Conservation (phyloP, 2,113 vertebrate species). For the Malurus cyaneus region DNA sequence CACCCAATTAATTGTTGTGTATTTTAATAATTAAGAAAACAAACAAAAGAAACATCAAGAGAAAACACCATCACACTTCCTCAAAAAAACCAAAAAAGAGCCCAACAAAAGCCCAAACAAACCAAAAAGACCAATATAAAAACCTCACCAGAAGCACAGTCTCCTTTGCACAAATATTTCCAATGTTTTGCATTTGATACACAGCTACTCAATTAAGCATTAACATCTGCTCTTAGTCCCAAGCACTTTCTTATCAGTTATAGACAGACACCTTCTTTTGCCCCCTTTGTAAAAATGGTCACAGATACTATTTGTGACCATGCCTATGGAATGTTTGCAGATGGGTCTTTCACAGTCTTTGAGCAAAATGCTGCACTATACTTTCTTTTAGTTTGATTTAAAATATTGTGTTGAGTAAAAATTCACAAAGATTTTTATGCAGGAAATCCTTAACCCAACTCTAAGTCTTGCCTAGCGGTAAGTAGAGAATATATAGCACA, state of each 20-base stretch:
- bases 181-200: not conserved
- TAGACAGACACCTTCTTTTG: not conserved
- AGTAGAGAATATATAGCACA: not conserved
- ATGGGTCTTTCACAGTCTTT: not conserved
- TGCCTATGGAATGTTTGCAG: not conserved
- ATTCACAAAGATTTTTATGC: not conserved
- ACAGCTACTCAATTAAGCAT: not conserved
- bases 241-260: constrained; percentile 48
- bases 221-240: constrained; percentile 27
- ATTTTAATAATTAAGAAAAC: not conserved
- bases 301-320: not conserved
- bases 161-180: not conserved
- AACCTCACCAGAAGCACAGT: not conserved
- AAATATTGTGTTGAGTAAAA: not conserved
- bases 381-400: not conserved
- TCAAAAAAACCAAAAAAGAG: not conserved
- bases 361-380: not conserved
- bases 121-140: not conserved
- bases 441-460: not conserved
- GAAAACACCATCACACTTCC: not conserved
- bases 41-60: not conserved
- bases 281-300: not conserved
- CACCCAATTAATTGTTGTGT: not conserved
- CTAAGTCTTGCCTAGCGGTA: not conserved
- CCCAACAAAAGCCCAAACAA: no score